Evolutionary conservation across 2,797 vertebrate genomes (phyloP), one percentile per base, ranked within the genome.

Genomic region (Pagetopsis macropterus): DNA sequence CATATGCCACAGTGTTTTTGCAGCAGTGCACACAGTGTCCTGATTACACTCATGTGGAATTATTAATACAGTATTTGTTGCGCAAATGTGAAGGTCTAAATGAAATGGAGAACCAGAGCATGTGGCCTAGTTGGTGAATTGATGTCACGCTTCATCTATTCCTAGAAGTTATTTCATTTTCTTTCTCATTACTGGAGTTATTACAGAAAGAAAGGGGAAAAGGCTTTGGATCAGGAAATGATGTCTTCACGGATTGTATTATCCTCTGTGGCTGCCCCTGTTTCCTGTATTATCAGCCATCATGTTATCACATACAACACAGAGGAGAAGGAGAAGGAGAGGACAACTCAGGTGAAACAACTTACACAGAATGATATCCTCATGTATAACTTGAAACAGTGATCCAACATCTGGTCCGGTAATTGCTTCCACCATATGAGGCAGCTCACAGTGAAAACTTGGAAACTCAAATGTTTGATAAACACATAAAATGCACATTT

Each of bases 101-200:
- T 79, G 58, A 67, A 81, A 70, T 43, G 14, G 21, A 55, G n/a
- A 75, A 75, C 72, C 27, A 27, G 57, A 63, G 55, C n/a, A 55
- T 60, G 62, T 31, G 50, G 56, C 44, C 54, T 5, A 44, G 46
- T 13, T 65, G 21, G 19, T 76, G 66, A 86, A 75, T 68, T 54
- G 3, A 78, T 76, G 79, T 78, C 69, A 70, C 62, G 74, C 74
- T 77, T 74, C 69, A 60, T 82, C 54, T 83, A 21, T 61, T 80
- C 65, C 45, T 57, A 49, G 54, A 83, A 60, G 56, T 75, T 63
- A 65, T 74, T 70, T 67, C 33, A 79, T 77, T 85, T 87, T 81
- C 46, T 78, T 83, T 87, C 59, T 79, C 70, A 77, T 90, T 85
- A 79, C 75, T 84, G 45, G 62, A 77, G 75, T 82, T 87, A 85